These are phyloP conservation scores for Griposia aprilina DNA, from an alignment of 2,888 invertebrate species.

Conservation along the genomic window DNA sequence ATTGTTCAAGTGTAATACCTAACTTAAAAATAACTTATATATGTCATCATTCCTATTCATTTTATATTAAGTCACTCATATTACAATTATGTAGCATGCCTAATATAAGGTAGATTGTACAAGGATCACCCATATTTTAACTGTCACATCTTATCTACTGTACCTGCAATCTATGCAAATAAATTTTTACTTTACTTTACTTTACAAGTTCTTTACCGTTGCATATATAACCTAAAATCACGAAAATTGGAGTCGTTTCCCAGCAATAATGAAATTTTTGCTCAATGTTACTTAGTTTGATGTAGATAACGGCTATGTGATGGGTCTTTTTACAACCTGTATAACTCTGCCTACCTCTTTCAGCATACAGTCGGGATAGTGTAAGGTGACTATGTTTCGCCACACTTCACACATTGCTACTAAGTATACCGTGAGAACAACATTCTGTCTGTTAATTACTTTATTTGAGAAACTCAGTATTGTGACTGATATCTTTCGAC, in stretches of 20 bases:
- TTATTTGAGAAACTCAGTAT: conserved; percentile 48
- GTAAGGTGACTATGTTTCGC: neutral
- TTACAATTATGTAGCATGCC: too few species aligned
- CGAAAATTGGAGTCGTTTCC: too few species aligned
- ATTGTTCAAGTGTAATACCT: too few species aligned
- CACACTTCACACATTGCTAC: conserved; percentile 37
- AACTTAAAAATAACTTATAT: too few species aligned
- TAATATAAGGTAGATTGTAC: too few species aligned
- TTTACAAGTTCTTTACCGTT: neutral
- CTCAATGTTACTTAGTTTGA: neutral
- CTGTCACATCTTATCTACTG: too few species aligned
- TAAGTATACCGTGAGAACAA: conserved; percentile 45
- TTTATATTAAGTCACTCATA: too few species aligned
- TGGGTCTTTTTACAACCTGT: neutral
- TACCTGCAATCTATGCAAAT: too few species aligned
- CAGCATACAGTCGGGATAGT: neutral
- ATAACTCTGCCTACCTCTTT: neutral
- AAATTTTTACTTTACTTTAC: too few species aligned
- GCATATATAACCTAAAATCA: neutral
- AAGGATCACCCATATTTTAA: too few species aligned
- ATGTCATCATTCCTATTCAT: too few species aligned
- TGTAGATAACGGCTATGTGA: neutral
- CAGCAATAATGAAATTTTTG: too few species aligned
- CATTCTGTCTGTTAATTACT: conserved; percentile 37
- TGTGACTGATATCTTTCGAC: conserved; percentile 47